Percentiles rank a stretch among this genome's conserved stretches.
Conservation (phyloP, 2,113 vertebrate species). For the Puffinus mauretanicus region DNA sequence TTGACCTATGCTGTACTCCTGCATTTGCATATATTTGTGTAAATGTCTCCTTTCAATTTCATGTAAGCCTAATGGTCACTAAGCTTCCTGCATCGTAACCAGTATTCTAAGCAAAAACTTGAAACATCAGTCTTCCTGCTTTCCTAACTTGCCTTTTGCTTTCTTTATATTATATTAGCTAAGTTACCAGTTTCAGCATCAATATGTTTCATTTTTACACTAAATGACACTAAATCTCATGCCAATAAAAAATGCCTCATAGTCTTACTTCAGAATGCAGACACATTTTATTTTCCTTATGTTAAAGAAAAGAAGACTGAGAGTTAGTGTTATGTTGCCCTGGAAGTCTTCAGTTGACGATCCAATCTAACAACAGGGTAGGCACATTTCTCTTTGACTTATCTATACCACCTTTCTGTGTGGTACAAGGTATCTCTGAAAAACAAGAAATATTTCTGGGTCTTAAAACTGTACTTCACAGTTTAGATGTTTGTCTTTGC, state of each 20-base stretch:
- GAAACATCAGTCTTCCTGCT: not conserved
- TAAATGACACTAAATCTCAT: not conserved
- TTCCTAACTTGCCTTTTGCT: not conserved
- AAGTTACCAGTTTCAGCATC: not conserved
- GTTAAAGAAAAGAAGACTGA: not conserved
- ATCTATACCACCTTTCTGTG: not conserved
- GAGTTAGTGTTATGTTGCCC: not conserved
- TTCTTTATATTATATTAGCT: not conserved
- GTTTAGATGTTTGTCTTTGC: not conserved
- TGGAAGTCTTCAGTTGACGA: not conserved
- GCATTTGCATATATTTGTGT: not conserved
- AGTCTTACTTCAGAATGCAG: not conserved
- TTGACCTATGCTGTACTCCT: not conserved
- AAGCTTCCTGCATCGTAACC: not conserved
- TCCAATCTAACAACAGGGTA: not conserved
- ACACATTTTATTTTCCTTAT: not conserved
- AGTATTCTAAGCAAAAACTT: not conserved
- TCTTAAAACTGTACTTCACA: not conserved
- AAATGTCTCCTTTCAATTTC: not conserved
- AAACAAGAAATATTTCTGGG: not conserved
- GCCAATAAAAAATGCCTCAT: not conserved
- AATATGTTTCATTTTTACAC: not conserved
- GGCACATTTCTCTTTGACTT: not conserved
- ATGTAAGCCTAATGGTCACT: not conserved
- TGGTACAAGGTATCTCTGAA: not conserved